Evolutionary conservation across 2,888 invertebrate species (phyloP).

Genomic region (Rhingia campestris): DNA sequence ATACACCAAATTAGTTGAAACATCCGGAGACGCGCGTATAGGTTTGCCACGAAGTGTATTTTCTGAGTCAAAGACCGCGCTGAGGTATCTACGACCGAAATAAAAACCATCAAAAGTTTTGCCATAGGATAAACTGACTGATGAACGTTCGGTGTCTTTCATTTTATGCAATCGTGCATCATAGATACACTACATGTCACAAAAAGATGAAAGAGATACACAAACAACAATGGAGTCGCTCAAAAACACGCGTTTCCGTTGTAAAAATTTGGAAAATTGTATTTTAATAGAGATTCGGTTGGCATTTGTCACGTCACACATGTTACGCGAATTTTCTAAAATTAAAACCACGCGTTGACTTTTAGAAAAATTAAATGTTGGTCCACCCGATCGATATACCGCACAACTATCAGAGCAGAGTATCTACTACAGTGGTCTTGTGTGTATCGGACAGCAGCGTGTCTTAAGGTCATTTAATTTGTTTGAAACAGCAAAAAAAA

Average conservation of each 20-base stretch:
- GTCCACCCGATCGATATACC: constrained; percentile 18
- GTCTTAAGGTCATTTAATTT: constrained; percentile 63
- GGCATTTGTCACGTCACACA: constrained; percentile 38
- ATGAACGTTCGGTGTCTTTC: constrained; percentile 13
- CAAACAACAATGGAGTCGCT: constrained; percentile 3
- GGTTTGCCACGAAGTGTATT: constrained; percentile 23
- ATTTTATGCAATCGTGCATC: constrained; percentile 60
- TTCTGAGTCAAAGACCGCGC: constrained; percentile 62
- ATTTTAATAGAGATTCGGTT: constrained; percentile 37
- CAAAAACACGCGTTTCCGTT: constrained; percentile 17
- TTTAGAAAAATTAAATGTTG: not conserved
- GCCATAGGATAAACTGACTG: constrained; percentile 16
- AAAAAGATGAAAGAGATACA: constrained; percentile 52
- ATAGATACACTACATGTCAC: constrained; percentile 20
- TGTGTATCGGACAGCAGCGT: constrained; percentile 1
- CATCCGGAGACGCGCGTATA: constrained; percentile 46
- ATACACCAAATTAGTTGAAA: constrained; percentile 11
- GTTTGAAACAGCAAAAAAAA: not conserved
- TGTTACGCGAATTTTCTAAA: constrained; percentile 62
- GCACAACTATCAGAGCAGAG: not conserved
- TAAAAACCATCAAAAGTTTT: constrained; percentile 41
- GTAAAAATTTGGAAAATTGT: constrained; percentile 16
- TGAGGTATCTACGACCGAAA: constrained; percentile 34
- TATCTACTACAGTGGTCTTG: constrained; percentile 2
- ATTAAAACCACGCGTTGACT: constrained; percentile 53